Evolutionary conservation across 2,113 vertebrate species (phyloP), one percentile per base, ranked within the genome.

Genomic region (Petrocephalus microphthalmus): DNA sequence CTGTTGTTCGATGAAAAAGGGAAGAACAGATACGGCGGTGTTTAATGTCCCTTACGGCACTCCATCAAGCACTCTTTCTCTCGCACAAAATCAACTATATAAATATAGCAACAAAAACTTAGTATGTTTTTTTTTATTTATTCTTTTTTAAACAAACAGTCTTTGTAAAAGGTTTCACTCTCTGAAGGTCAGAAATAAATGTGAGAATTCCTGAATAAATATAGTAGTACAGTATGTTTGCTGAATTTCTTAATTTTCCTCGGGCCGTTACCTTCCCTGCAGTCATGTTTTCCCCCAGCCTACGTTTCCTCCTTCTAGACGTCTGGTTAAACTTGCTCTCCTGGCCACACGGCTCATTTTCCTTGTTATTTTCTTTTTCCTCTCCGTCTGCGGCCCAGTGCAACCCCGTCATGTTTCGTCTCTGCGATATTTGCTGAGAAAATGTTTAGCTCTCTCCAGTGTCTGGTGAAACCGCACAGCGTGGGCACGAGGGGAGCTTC

Each of bases 1-100:
- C 94, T 96, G 94, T 93, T 94, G 2, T 94, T 92, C 93, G 92
- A 92, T 95, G 95, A 95, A 95, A 94, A 93, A 84, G 81, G 82
- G 84, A 84, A 85, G 84, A 85, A 84, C 57, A 42, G 42, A 33
- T 54, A 85, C 1, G 54, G 74, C 53, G 52, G 82, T 54, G 56
- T 54, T 60, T 47, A 51, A 56, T 88, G 81, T 83, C 37, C 45
- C 87, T 82, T 5, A 85, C 29, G 52, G 49, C 13, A 2, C 51
- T 82, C 49, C 53, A 56, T 82, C 87, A 82, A n/a, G 29, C 19
- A 5, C 20, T 33, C 87, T 57, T 19, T 37, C 25, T 85, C 74
- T 29, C 78, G 0, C 81, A 83, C 74, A 81, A 22, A 49, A 45
- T 47, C 20, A 47, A 49, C 20, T n/a, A n/a, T 47, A 83, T 83